Evolutionary conservation across 2,888 invertebrate species (phyloP), one percentile per base, ranked within the genome.

Genomic region (Mylabris sibirica): DNA sequence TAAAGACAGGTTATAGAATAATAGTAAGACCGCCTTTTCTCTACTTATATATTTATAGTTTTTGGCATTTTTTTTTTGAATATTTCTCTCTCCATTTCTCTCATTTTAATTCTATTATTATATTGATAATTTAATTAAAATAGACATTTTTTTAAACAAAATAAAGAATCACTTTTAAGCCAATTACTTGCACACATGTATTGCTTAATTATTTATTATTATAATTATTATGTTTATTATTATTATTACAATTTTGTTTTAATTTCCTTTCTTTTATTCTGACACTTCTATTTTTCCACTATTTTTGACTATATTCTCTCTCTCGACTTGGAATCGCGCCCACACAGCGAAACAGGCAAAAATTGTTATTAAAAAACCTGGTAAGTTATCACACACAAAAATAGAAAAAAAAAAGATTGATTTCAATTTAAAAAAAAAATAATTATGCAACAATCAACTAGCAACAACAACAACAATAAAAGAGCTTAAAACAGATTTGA

Each of bases 201-300:
- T 83, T 82, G 84, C 83, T 84, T 85, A 81, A 82, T 82, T 41
- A 44, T 44, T 30, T 30, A 30, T 30, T 30, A 30, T 30, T 4
- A 30, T 30, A 4, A 30, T 30, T 30, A 30, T n/a, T n/a, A n/a
- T n/a, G n/a, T n/a, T n/a, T n/a, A n/a, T n/a, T n/a, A n/a, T n/a
- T 30, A 30, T 30, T 30, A 30, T 30, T 30, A 30, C 8, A 30
- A 30, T 30, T 30, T 30, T 30, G 8, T 30, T 30, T 30, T 30
- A 8, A 12, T 85, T 84, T 81, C 84, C 24, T 57, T 84, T 84
- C 84, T 83, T 83, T 83, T 85, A 85, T 85, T 85, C 85, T 85
- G 85, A 85, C 85, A 85, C 85, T 84, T 85, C 85, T 85, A 85
- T 85, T 85, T 85, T 85, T 85, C 57, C 85, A 85, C 85, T 84